phyloP scores from a whole-genome alignment of 2,888 invertebrate genomes.

The Pachliopta kotzebuea region DNA sequence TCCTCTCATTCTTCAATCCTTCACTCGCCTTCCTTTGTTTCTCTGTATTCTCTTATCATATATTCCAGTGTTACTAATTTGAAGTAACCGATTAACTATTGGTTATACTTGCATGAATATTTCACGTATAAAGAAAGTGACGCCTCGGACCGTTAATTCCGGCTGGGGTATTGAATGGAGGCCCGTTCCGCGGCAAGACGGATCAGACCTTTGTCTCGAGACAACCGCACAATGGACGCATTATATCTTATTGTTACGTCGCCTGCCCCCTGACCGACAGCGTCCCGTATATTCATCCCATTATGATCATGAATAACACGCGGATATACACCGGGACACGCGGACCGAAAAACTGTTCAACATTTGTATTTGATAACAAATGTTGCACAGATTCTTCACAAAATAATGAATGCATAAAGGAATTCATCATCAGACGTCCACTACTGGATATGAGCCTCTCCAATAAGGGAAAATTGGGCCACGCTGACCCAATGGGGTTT shows the following conservation, averaged over 20 bases:
- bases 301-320: conserved; percentile 69
- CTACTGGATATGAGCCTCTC: no score
- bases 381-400: no score
- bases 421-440: no score
- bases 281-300: conserved; percentile 71
- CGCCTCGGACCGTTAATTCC: conserved; percentile 32
- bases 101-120: not conserved
- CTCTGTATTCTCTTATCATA: no score
- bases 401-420: no score
- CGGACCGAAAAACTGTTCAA: conserved; percentile 26
- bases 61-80: no score
- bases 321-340: conserved; percentile 44
- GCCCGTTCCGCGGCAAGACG: conserved; percentile 39
- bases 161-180: conserved; percentile 39
- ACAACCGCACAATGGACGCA: conserved; percentile 52
- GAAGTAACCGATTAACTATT: no score
- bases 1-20: no score
- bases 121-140: not conserved
- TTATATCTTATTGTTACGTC: conserved; percentile 59
- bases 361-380: not conserved
- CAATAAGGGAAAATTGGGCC: no score
- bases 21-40: no score
- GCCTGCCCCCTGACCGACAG: conserved; percentile 67
- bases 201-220: conserved; percentile 51
- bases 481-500: no score